These are phyloP conservation scores for Ectemnius continuus DNA, from an alignment of 2,888 invertebrate genomes.

Conservation along the genomic window DNA sequence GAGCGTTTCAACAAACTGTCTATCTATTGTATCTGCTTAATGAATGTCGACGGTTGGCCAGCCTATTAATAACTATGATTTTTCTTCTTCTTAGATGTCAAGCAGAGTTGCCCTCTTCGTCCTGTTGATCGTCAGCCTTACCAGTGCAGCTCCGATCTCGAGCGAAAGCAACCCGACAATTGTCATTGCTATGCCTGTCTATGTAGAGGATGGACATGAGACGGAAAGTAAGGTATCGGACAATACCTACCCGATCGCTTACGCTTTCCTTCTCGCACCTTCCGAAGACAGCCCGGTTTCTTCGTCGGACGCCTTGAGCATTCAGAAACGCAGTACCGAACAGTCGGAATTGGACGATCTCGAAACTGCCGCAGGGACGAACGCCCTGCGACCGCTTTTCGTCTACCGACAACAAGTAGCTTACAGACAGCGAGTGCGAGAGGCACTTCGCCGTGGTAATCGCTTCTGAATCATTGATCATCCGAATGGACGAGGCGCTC, in stretches of 20 bases:
- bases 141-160: conserved; percentile 37
- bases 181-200: conserved; percentile 21
- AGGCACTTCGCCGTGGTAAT: conserved; percentile 57
- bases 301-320: neutral
- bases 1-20: no score
- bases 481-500: neutral
- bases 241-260: conserved; percentile 4
- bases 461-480: conserved; percentile 37
- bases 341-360: conserved; percentile 60
- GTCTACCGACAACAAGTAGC: conserved; percentile 75
- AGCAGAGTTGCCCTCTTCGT: conserved; percentile 11
- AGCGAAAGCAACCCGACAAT: conserved; percentile 4
- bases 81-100: conserved; percentile 23
- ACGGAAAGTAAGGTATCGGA: neutral
- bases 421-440: conserved; percentile 70
- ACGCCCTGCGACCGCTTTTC: conserved; percentile 73
- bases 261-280: conserved; percentile 8
- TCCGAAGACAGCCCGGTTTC: neutral
- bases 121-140: conserved; percentile 21
- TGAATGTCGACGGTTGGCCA: no score
- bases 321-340: conserved; percentile 46
- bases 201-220: conserved; percentile 5
- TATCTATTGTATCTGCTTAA: no score
- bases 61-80: neutral
- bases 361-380: conserved; percentile 74